phyloP scores from a whole-genome alignment of 2,888 invertebrate genomes.

The Parascotia fuliginaria region DNA sequence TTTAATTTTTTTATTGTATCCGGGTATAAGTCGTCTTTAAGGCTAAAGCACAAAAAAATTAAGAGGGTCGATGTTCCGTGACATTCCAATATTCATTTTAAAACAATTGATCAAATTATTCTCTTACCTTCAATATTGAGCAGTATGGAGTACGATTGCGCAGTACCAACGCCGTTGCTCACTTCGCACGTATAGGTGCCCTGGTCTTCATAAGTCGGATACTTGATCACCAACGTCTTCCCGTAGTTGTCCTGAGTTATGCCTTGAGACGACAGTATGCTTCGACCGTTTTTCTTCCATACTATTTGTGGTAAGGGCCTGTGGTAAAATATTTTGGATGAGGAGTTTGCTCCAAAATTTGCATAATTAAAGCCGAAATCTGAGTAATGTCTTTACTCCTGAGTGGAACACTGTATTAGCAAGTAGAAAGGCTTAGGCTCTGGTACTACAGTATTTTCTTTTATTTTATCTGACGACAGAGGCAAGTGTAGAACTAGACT shows the following conservation, averaged over 20 bases:
- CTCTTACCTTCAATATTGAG: conserved; percentile 89
- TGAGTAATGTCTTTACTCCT: too few relatives aligned
- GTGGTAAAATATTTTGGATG: conserved; percentile 13
- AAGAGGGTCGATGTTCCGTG: too few relatives aligned
- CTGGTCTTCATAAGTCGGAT: conserved; percentile 94
- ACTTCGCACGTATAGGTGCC: conserved; percentile 97
- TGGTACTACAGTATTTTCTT: too few relatives aligned
- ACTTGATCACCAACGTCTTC: conserved; percentile 95
- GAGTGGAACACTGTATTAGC: too few relatives aligned
- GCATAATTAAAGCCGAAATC: too few relatives aligned
- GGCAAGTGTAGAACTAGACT: too few relatives aligned
- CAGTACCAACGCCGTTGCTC: conserved; percentile 95
- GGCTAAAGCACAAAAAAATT: too few relatives aligned
- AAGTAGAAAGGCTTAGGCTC: too few relatives aligned
- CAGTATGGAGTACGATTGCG: conserved; percentile 93
- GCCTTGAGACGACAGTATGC: conserved; percentile 89
- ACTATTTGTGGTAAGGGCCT: conserved; percentile 97
- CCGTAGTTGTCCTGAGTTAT: conserved; percentile 96
- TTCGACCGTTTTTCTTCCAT: conserved; percentile 94
- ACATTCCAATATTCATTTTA: too few relatives aligned
- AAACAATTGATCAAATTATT: background rate
- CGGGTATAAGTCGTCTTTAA: too few relatives aligned
- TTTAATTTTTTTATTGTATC: too few relatives aligned
- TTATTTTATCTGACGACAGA: too few relatives aligned
- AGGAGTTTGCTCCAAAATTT: background rate